phyloP scores from a whole-genome alignment of 1,140 invertebrate genomes.

The Drosophila santomea region DNA sequence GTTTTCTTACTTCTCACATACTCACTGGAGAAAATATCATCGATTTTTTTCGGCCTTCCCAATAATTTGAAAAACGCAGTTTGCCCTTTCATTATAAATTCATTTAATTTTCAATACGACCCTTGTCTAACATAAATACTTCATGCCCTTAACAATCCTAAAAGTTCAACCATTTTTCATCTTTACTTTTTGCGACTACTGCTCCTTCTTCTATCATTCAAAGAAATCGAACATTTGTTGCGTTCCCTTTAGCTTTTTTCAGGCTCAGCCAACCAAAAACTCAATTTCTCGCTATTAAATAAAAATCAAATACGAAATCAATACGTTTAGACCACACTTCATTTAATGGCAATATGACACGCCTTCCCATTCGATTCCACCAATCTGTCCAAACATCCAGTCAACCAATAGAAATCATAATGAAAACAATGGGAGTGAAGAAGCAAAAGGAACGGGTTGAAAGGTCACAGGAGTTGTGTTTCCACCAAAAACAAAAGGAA shows the following conservation, averaged over 20 bases:
- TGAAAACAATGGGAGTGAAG: constrained; percentile 53
- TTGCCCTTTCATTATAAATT: background rate
- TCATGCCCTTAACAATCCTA: constrained; percentile 2
- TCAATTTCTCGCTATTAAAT: constrained; percentile 68
- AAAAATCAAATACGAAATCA: constrained; percentile 76
- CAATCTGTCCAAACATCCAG: constrained; percentile 10
- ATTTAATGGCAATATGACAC: constrained; percentile 50
- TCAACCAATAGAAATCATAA: constrained; percentile 60
- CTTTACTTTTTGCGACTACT: constrained; percentile 22
- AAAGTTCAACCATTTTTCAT: constrained; percentile 14
- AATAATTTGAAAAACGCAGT: too few relatives aligned
- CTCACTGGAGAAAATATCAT: background rate
- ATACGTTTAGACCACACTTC: constrained; percentile 62
- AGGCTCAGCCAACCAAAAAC: constrained; percentile 56
- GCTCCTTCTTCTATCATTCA: background rate
- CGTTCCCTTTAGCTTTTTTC: constrained; percentile 6
- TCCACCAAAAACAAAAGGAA: constrained; percentile 4
- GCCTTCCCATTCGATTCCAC: constrained; percentile 19
- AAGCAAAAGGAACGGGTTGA: constrained; percentile 9
- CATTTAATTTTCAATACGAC: background rate
- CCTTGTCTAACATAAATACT: constrained; percentile 9
- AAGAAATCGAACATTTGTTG: constrained; percentile 29
- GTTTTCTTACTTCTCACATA: background rate
- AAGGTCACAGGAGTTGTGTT: constrained; percentile 29
- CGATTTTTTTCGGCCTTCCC: background rate